Conservation (phyloP, 2,113 vertebrate genomes). For the Crotophaga sulcirostris region DNA sequence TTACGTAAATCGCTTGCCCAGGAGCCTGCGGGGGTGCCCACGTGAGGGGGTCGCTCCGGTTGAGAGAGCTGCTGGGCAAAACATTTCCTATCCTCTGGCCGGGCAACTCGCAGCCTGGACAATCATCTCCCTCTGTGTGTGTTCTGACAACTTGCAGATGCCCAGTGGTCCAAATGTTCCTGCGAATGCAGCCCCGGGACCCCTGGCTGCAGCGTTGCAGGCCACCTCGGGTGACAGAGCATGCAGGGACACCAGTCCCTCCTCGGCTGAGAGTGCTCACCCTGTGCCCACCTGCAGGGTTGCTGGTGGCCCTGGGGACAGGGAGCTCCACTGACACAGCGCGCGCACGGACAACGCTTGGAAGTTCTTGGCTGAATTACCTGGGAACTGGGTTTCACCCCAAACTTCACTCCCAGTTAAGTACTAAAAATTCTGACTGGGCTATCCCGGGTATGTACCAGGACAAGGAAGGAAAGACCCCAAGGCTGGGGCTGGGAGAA, state of each 20-base stretch:
- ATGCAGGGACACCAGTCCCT: background rate
- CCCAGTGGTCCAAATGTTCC: background rate
- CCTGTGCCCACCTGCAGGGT: background rate
- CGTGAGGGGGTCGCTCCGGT: fast-evolving
- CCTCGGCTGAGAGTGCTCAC: background rate
- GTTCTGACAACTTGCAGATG: background rate
- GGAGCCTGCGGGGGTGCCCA: background rate
- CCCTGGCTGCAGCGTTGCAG: background rate
- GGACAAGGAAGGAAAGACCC: background rate
- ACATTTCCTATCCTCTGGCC: background rate
- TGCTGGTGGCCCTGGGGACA: fast-evolving
- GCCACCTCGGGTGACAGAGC: background rate
- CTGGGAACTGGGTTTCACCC: background rate
- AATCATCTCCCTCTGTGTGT: background rate
- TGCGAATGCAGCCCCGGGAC: fast-evolving
- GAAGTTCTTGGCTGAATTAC: background rate
- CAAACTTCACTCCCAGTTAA: no score
- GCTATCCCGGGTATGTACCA: no score
- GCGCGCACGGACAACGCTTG: background rate
- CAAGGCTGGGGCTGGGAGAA: fast-evolving
- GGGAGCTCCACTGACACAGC: fast-evolving
- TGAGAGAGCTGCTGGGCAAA: background rate
- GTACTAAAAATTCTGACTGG: no score
- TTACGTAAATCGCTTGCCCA: background rate
- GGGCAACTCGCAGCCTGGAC: background rate